Base-by-base conservation (phyloP, 2,113 vertebrate genomes). In the Mobula hypostoma region DNA sequence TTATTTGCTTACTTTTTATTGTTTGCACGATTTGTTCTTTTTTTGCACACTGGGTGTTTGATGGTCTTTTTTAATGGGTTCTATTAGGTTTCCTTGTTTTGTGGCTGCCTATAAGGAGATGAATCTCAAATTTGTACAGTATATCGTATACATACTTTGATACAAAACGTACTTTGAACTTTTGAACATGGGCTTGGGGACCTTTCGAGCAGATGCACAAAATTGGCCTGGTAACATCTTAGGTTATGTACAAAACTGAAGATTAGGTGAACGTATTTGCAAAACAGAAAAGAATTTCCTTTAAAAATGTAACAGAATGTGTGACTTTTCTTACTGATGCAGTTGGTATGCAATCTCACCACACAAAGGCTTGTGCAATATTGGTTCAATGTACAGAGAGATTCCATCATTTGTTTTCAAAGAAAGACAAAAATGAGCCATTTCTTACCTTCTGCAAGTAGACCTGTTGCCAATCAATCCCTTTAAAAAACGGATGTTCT, bases 401-500 rank as follows among this genome's bases (percentile, higher is more conserved):
- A 36, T 29, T 90, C 0, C n/a, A 90, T 17, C 11, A 32, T 15
- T 32, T 24, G 29, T 66, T 90, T 19, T 27, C 29, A 15, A n/a
- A 61, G 11, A n/a, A 12, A 88, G 29, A 66, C 61, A 90, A 90
- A 66, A 68, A 32, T 90, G 61, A 90, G 85, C 6, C 61, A 8
- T n/a, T 1, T 36, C 94, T 96, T 96, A 99, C 99, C 98, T 99
- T 99, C 94, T 99, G 98, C 66, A 99, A 96, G 96, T 98, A 99
- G 63, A 99, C 98, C 68, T 99, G 98, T 95, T 99, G 98, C 99
- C 99, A 99, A 95, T 99, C 98, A 0, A 99, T 96, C 94, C 98
- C 99, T 96, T 97, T 98, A 97, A 99, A 99, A 95, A 99, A 99
- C 94, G 96, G 95, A 94, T 99, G 98, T 0, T 98, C 97, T 95